A percentile compares a stretch with the other conserved stretches of the same genome.
Evolutionary conservation across 1,140 invertebrate genomes (phyloP).

Genomic region (Drosophila dunni): DNA sequence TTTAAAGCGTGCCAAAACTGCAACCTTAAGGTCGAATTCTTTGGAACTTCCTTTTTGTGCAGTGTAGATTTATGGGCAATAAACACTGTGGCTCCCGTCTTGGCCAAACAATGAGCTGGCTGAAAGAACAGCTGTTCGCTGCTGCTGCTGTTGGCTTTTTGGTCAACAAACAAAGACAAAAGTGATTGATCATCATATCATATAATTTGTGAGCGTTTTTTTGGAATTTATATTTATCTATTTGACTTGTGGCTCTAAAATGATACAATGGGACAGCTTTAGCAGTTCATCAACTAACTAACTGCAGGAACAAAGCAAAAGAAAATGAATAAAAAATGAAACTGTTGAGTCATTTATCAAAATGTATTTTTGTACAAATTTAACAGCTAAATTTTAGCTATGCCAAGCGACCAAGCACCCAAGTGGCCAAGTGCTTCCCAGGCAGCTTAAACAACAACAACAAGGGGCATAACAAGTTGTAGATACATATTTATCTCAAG

Average conservation of each 20-base stretch:
- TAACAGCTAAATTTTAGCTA: constrained; percentile 73
- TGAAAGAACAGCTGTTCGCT: constrained; percentile 7
- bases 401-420: background rate
- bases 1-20: too few relatives aligned
- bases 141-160: background rate
- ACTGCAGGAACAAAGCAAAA: background rate
- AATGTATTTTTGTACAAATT: constrained; percentile 60
- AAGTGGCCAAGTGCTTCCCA: constrained; percentile 53
- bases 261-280: constrained; percentile 50
- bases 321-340: constrained; percentile 33
- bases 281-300: constrained; percentile 44
- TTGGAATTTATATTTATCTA: constrained; percentile 49
- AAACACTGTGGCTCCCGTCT: constrained; percentile 2
- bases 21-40: too few relatives aligned
- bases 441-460: constrained; percentile 57
- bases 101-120: constrained; percentile 13
- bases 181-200: constrained; percentile 66
- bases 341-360: constrained; percentile 72
- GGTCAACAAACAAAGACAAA: constrained; percentile 12
- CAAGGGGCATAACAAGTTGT: constrained; percentile 21
- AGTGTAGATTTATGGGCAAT: constrained; percentile 14
- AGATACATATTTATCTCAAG: constrained; percentile 58
- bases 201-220: constrained; percentile 65
- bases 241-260: constrained; percentile 51
- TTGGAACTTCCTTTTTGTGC: too few relatives aligned